A percentile compares a stretch with the other conserved stretches of the same genome.
Conservation (phyloP, 2,888 invertebrate species). For the Aspidapion aeneum region DNA sequence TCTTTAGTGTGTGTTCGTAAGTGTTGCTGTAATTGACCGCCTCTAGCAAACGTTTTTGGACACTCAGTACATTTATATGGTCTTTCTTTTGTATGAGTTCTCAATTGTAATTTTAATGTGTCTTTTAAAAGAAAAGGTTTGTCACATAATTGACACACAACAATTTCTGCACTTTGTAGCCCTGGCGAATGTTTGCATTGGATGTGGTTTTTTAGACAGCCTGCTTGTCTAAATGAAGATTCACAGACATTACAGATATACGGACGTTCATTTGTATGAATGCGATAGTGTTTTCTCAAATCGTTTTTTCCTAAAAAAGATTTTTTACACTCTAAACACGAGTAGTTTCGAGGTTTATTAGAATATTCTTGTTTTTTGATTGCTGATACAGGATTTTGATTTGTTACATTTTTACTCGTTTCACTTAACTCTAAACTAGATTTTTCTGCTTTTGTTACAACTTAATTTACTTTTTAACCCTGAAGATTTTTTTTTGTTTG, state of each 20-base stretch:
- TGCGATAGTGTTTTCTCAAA: conserved; percentile 62
- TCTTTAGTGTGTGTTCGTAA: conserved; percentile 68
- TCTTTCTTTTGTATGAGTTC: conserved; percentile 68
- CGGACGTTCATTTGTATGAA: conserved; percentile 63
- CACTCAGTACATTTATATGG: conserved; percentile 63
- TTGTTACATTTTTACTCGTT: too few species aligned
- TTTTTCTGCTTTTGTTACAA: too few species aligned
- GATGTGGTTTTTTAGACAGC: conserved; percentile 63
- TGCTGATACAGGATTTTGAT: too few species aligned
- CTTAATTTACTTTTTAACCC: too few species aligned
- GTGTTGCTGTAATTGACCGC: conserved; percentile 74
- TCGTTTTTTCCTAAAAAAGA: conserved; percentile 62
- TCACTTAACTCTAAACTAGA: too few species aligned
- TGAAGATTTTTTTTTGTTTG: too few species aligned
- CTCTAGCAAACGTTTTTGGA: conserved; percentile 64
- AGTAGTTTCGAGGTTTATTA: conserved; percentile 46
- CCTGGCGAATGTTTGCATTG: conserved; percentile 53
- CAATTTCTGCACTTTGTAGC: conserved; percentile 48
- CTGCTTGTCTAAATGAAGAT: conserved; percentile 60
- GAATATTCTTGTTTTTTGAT: too few species aligned
- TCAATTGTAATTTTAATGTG: conserved; percentile 67
- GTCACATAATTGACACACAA: conserved; percentile 69
- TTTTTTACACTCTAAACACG: conserved; percentile 63
- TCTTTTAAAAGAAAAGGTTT: conserved; percentile 76
- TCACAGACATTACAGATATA: conserved; percentile 61